These are phyloP conservation scores for Aptenodytes forsteri DNA, from an alignment of 2,113 vertebrate species.

Conservation along the genomic window DNA sequence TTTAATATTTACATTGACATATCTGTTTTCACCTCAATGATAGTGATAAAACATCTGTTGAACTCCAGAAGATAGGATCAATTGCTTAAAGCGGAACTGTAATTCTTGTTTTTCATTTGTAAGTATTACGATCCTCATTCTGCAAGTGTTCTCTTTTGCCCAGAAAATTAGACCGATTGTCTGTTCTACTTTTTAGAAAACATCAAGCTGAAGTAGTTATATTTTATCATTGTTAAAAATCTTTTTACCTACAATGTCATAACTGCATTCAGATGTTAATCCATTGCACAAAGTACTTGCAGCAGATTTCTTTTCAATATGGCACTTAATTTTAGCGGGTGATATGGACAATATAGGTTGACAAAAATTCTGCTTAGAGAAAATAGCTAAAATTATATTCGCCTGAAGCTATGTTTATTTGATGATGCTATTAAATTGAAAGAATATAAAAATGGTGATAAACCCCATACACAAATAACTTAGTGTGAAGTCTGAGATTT, in stretches of 20 bases:
- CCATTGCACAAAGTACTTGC: neutral
- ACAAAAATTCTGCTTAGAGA: neutral
- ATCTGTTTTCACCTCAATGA: neutral
- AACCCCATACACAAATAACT: conserved; percentile 34
- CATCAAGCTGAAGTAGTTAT: neutral
- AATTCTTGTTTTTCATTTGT: neutral
- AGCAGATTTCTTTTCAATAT: neutral
- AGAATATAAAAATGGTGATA: conserved; percentile 53
- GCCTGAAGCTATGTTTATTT: neutral
- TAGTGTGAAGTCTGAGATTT: conserved; percentile 5
- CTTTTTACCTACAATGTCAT: neutral
- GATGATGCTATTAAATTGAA: conserved; percentile 51
- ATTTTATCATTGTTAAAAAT: neutral
- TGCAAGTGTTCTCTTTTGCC: neutral
- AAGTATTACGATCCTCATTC: neutral
- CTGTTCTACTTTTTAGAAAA: neutral
- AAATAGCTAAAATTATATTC: neutral
- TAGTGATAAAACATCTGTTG: neutral
- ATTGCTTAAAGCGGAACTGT: neutral
- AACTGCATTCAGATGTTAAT: neutral
- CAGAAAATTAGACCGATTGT: neutral
- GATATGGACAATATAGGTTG: neutral
- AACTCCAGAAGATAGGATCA: neutral
- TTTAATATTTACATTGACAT: neutral
- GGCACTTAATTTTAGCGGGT: neutral